These are phyloP conservation scores for Colinus virginianus DNA, from an alignment of 2,113 vertebrate genomes.

Conservation along the genomic window DNA sequence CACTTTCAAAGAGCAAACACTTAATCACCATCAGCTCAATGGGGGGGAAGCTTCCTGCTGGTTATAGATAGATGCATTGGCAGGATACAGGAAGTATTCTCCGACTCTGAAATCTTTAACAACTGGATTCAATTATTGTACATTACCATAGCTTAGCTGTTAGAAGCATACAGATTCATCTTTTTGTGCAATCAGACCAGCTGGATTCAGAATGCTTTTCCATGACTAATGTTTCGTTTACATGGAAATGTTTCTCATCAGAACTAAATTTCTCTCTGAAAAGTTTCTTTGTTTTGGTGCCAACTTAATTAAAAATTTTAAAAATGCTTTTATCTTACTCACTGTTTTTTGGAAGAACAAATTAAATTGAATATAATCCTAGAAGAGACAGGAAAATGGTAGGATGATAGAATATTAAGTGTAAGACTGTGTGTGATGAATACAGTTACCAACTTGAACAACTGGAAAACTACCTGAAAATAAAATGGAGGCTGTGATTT, in stretches of 20 bases:
- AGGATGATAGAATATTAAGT: neutral
- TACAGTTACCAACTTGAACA: neutral
- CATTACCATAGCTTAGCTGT: constrained; percentile 46
- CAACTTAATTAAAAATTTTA: constrained; percentile 31
- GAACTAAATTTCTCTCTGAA: constrained; percentile 21
- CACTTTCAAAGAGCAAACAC: constrained; percentile 27
- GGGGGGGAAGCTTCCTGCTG: constrained; percentile 15
- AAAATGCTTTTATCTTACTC: constrained; percentile 12
- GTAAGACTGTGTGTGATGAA: neutral
- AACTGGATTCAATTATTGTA: constrained; percentile 62
- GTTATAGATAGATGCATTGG: constrained; percentile 19
- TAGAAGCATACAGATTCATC: constrained; percentile 30
- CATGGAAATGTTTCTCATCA: constrained; percentile 42
- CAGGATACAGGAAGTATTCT: constrained; percentile 19
- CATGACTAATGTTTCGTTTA: constrained; percentile 30
- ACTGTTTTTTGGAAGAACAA: neutral
- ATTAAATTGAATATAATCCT: constrained; percentile 14
- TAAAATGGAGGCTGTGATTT: neutral
- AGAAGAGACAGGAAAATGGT: neutral
- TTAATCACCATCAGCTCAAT: constrained; percentile 21
- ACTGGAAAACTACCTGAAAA: neutral
- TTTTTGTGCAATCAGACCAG: constrained; percentile 29
- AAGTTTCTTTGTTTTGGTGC: constrained; percentile 55
- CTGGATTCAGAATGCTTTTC: constrained; percentile 60
- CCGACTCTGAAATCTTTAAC: constrained; percentile 53